These are phyloP conservation scores for Motacilla tschutschensis DNA, from an alignment of 2,113 vertebrate species.

Conservation along the genomic window DNA sequence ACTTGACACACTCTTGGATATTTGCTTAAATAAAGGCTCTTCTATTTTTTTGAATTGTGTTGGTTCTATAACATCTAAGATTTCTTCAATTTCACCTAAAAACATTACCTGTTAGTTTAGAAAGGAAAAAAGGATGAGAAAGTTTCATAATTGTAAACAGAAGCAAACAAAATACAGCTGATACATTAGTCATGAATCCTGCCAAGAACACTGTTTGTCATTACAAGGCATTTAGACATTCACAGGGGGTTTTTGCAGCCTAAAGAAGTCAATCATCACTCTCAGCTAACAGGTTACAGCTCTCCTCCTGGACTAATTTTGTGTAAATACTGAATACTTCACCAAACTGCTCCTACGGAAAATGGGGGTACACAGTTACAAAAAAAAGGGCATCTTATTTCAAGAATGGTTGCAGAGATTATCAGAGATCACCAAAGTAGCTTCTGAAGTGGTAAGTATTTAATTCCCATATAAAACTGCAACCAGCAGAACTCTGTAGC, in stretches of 20 bases:
- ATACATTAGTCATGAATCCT: background rate
- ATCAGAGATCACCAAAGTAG: background rate
- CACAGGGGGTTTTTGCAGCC: background rate
- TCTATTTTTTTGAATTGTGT: conserved; percentile 97
- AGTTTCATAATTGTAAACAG: background rate
- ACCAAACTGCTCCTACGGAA: background rate
- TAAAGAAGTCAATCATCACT: background rate
- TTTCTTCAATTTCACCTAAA: conserved; percentile 97
- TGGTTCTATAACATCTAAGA: conserved; percentile 96
- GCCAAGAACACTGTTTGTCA: background rate
- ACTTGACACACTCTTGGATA: conserved; percentile 93
- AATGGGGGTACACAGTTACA: background rate
- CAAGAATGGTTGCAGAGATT: background rate
- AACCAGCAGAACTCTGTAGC: background rate
- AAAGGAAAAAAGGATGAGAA: background rate
- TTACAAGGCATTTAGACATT: background rate
- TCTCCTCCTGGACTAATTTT: background rate
- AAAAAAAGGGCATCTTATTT: background rate
- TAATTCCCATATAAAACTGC: background rate
- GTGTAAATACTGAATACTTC: background rate
- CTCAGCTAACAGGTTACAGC: background rate
- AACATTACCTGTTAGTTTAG: conserved; percentile 89
- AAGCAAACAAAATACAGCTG: background rate
- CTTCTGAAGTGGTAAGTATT: background rate
- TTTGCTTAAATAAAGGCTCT: conserved; percentile 96